Percentiles rank a stretch among this genome's conserved stretches.
phyloP scores from a whole-genome alignment of 1,140 invertebrate genomes.

The Brachionus plicatilis region DNA sequence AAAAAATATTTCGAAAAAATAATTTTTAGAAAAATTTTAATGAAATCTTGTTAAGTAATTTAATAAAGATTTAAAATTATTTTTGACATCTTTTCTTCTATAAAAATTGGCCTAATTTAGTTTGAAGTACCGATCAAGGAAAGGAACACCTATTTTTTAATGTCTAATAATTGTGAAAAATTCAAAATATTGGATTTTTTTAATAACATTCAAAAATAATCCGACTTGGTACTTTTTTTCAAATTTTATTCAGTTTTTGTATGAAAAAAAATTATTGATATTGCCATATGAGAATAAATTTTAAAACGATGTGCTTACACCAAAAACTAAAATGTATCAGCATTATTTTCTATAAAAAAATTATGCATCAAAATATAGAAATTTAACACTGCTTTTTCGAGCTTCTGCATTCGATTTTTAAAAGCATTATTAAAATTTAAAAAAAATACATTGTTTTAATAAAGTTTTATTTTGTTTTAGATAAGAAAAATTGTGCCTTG shows the following conservation, averaged over 20 bases:
- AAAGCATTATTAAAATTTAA: neutral
- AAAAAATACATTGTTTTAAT: neutral
- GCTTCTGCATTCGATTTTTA: neutral
- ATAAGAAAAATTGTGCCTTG: neutral
- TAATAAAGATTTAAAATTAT: too few relatives aligned
- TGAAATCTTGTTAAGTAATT: too few relatives aligned
- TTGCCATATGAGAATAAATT: neutral
- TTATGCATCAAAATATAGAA: neutral
- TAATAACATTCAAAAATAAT: neutral
- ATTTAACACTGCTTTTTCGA: neutral
- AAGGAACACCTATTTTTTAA: too few relatives aligned
- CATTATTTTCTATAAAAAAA: neutral
- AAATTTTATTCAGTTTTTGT: neutral
- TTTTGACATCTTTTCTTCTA: too few relatives aligned
- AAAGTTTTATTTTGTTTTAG: neutral
- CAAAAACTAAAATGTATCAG: neutral
- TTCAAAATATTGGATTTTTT: too few relatives aligned
- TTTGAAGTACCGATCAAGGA: too few relatives aligned
- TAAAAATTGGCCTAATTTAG: too few relatives aligned
- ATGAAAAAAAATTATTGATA: neutral
- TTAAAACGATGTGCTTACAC: neutral
- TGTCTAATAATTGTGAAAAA: too few relatives aligned
- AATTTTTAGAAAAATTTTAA: too few relatives aligned
- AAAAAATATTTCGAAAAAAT: too few relatives aligned
- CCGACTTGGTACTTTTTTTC: neutral